These are phyloP conservation scores for Naso thynnoides DNA, from an alignment of 2,797 vertebrate species.

Conservation along the genomic window DNA sequence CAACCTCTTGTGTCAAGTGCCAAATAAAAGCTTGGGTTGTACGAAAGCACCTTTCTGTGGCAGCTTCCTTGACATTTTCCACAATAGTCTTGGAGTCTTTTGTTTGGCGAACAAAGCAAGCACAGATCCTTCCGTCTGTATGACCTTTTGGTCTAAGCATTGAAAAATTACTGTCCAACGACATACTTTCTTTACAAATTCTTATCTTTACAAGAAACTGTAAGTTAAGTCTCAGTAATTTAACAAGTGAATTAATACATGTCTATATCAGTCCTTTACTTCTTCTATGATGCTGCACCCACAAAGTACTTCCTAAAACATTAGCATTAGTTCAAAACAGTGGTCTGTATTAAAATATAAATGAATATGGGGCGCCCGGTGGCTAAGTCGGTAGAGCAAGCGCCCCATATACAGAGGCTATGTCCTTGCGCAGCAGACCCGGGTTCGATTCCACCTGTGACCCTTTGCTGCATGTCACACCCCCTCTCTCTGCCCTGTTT, in stretches of 20 bases:
- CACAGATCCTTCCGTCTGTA: conserved; percentile 38
- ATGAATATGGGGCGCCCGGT: too few species aligned
- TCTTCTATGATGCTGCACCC: too few species aligned
- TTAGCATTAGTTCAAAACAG: too few species aligned
- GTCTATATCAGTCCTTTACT: neutral
- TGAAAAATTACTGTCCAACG: conserved; percentile 58
- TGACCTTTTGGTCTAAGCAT: conserved; percentile 68
- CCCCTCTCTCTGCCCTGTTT: too few species aligned
- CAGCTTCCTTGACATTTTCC: conserved; percentile 69
- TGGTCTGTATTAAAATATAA: too few species aligned
- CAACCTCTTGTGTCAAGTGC: conserved; percentile 41
- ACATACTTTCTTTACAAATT: conserved; percentile 17
- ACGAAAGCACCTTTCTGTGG: conserved; percentile 38
- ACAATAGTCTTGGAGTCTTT: conserved; percentile 50
- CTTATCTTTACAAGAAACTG: conserved; percentile 28
- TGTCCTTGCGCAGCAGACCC: too few species aligned
- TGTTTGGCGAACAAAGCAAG: conserved; percentile 59
- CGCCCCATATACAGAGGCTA: too few species aligned
- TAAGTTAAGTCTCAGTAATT: neutral
- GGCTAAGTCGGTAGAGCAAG: too few species aligned
- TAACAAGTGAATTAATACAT: neutral
- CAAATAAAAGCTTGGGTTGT: conserved; percentile 36
- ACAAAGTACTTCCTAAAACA: too few species aligned
- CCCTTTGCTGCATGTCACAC: too few species aligned
- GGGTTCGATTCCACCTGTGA: too few species aligned